Evolutionary conservation across 2,888 invertebrate genomes (phyloP), one percentile per base, ranked within the genome.

Genomic region (Caenorhabditis macrosperma): DNA sequence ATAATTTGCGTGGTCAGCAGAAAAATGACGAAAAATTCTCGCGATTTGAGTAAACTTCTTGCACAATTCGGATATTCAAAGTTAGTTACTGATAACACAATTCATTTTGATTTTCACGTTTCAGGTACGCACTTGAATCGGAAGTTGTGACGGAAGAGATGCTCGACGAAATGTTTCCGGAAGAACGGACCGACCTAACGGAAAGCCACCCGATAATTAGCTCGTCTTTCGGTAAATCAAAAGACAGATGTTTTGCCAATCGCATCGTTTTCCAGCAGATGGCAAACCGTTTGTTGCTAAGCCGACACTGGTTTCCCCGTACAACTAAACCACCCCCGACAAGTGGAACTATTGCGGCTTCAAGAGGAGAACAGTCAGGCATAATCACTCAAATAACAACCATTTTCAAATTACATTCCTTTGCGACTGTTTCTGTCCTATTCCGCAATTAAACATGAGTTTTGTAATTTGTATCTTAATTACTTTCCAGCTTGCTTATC

Each of bases 81-180:
- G 74, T 74, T 0, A 46, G 55, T 20, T 20, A 24, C 28, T 30
- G 20, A 20, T 22, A n/a, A 26, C 1, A 41, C 22, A 52, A 5
- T 0, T 20, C 17, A 46, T 22, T 48, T 28, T 20, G 10, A 0
- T 20, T 24, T 26, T 52, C 24, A 28, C 12, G 6, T n/a, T 63
- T 22, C 48, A 74, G 74, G 12, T 59, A 50, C 30, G 74, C 64
- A 1, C 17, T 74, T 9, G 35, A 57, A 5, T 74, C 74, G 22
- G 74, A 74, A 30, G 41, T 74, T 1, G 44, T 74, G 3, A 74
- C 74, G 20, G 74, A 74, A 12, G 74, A 74, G 4, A 64, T 74
- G 59, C 50, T 74, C 3, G 74, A 74, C 28, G 55, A 64, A 1
- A 74, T 72, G 61, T 17, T 28, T 5, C 0, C 35, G 1, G 28